These are phyloP conservation scores for Drosophila mayri DNA, from an alignment of 1,140 invertebrate genomes.

Conservation along the genomic window DNA sequence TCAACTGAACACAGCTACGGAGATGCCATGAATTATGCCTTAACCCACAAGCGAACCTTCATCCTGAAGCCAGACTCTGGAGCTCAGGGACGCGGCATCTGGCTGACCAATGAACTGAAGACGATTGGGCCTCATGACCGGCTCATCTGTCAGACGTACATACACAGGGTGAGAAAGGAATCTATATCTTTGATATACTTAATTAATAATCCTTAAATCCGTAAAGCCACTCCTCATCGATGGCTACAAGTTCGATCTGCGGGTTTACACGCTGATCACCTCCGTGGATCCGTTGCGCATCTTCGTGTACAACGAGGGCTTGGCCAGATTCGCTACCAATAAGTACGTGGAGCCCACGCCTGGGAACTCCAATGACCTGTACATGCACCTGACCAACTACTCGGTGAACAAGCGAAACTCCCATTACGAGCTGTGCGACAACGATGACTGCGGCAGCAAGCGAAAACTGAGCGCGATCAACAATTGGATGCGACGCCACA, in stretches of 20 bases:
- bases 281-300: slow-evolving; percentile 96
- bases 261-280: slow-evolving; percentile 97
- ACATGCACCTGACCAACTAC: slow-evolving; percentile 99
- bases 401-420: slow-evolving; percentile 96
- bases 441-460: slow-evolving; percentile 93
- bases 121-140: slow-evolving; percentile 92
- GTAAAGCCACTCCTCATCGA: slow-evolving; percentile 94
- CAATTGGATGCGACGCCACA: slow-evolving; percentile 89
- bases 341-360: slow-evolving; percentile 92
- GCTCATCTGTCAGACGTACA: slow-evolving; percentile 93
- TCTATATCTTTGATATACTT: background rate
- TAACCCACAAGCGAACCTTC: slow-evolving; percentile 90
- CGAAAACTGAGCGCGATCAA: slow-evolving; percentile 93
- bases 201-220: slow-evolving; percentile 11
- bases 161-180: slow-evolving; percentile 85
- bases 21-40: slow-evolving; percentile 75
- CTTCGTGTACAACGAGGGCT: slow-evolving; percentile 97
- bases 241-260: slow-evolving; percentile 98
- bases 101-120: slow-evolving; percentile 90
- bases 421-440: slow-evolving; percentile 87
- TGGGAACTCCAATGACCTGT: slow-evolving; percentile 93
- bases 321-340: slow-evolving; percentile 95
- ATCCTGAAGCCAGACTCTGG: slow-evolving; percentile 95
- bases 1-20: slow-evolving; percentile 53
- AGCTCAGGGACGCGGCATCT: slow-evolving; percentile 94